Conservation (phyloP, 2,113 vertebrate genomes). For the Cyrtonyx montezumae region DNA sequence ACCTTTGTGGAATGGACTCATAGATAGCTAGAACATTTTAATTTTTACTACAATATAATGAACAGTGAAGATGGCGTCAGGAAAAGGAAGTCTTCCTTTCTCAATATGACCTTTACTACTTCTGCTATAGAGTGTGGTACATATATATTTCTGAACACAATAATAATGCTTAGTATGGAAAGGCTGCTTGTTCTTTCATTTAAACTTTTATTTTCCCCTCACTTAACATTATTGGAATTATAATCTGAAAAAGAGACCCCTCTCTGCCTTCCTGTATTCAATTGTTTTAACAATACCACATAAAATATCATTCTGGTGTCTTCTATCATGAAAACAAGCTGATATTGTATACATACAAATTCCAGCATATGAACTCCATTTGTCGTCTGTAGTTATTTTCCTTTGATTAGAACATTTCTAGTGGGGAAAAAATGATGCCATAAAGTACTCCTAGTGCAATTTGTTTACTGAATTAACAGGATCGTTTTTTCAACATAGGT, state of each 20-base stretch:
- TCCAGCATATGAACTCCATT: slow-evolving; percentile 3
- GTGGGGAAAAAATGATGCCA: neutral
- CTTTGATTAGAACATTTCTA: neutral
- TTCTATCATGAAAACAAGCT: neutral
- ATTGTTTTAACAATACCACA: neutral
- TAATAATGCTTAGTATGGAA: neutral
- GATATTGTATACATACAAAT: neutral
- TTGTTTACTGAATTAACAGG: neutral
- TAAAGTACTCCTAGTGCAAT: neutral
- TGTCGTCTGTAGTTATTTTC: neutral
- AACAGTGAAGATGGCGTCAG: neutral
- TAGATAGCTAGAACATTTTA: neutral
- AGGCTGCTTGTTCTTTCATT: neutral
- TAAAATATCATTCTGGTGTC: neutral
- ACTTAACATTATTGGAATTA: fast-evolving
- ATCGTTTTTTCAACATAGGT: neutral
- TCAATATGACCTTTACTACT: neutral
- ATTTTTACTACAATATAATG: neutral
- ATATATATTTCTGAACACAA: neutral
- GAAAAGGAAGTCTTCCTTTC: neutral
- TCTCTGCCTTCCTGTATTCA: neutral
- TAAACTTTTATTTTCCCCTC: neutral
- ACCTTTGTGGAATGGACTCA: neutral
- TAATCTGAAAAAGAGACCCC: neutral
- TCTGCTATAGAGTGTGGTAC: neutral